Evolutionary conservation across 2,888 invertebrate genomes (phyloP).

Genomic region (Diaphora mendica): DNA sequence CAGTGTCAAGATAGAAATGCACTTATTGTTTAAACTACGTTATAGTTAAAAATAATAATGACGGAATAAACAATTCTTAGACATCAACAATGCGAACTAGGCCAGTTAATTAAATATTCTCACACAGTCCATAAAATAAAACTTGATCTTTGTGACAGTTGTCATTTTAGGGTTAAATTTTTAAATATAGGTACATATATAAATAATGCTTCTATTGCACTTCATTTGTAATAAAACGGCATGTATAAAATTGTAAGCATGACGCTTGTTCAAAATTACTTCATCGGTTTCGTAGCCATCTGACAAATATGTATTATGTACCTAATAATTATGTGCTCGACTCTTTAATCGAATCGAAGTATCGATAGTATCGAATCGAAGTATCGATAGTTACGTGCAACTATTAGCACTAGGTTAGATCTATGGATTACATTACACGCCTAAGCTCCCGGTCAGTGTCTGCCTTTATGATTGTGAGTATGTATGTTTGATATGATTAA

Average conservation of each 20-base stretch:
- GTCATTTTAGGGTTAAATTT: no score
- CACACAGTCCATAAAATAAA: not conserved
- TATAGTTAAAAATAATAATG: not conserved
- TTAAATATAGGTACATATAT: no score
- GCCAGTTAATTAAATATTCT: not conserved
- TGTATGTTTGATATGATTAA: constrained; percentile 65
- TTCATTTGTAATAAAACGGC: no score
- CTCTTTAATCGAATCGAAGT: not conserved
- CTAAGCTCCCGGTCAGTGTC: not conserved
- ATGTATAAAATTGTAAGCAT: not conserved
- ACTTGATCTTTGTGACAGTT: no score
- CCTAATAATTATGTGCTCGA: not conserved
- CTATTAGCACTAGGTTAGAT: not conserved
- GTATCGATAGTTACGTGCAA: not conserved
- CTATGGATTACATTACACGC: not conserved
- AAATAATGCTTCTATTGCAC: no score
- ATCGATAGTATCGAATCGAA: not conserved
- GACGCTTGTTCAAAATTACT: no score
- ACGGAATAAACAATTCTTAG: not conserved
- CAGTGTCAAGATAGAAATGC: not conserved
- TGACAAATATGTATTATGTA: no score
- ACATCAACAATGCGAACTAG: not conserved
- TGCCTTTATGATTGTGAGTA: constrained; percentile 58
- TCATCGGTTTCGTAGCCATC: no score
- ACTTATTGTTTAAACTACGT: not conserved